Base-by-base conservation (phyloP, 2,797 vertebrate genomes). In the Sciaenops ocellatus region DNA sequence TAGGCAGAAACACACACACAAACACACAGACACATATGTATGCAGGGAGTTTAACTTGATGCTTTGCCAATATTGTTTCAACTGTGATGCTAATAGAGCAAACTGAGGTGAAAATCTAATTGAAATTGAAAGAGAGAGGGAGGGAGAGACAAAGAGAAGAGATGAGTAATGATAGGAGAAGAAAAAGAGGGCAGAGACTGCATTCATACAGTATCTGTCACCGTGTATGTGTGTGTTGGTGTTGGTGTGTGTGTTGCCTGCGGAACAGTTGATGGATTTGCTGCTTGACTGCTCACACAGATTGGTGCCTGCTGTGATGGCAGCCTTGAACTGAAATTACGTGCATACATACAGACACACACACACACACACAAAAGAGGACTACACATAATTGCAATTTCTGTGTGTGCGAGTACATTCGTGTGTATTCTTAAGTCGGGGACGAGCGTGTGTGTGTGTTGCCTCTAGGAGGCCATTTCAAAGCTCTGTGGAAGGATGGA, bases 261-360 rank as follows among this genome's bases (percentile, higher is more conserved):
- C 90, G 89, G 91, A 93, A 91, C 87, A 91, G 89, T 93, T 92
- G 92, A 94, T 94, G 92, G 92, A 93, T 94, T 94, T 94, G 87
- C 90, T 93, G 93, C 93, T 92, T 93, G 91, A 89, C 91, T 93
- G 91, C 91, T 93, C 92, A 90, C 91, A 93, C 89, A 94, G 92
- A 93, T 94, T 94, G 92, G 85, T 88, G 91, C 91, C 92, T 90
- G 93, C 90, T 93, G 91, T 92, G 93, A 93, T 84, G 91, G 89
- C 89, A 91, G 90, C 87, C 91, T 93, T 92, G 91, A 91, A 92
- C 90, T 88, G 88, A 88, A 92, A 91, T 92, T 89, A 85, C 65
- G n/a, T 91, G 76, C 85, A 74, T 80, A 80, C 86, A 75, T 76
- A 88, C 87, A 59, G 42, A 26, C 60, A 78, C 68, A 82, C 78